Percentiles rank a stretch among this genome's conserved stretches.
These are phyloP conservation scores for Alectoris magna DNA, from an alignment of 2,797 vertebrate species.

Conservation along the genomic window DNA sequence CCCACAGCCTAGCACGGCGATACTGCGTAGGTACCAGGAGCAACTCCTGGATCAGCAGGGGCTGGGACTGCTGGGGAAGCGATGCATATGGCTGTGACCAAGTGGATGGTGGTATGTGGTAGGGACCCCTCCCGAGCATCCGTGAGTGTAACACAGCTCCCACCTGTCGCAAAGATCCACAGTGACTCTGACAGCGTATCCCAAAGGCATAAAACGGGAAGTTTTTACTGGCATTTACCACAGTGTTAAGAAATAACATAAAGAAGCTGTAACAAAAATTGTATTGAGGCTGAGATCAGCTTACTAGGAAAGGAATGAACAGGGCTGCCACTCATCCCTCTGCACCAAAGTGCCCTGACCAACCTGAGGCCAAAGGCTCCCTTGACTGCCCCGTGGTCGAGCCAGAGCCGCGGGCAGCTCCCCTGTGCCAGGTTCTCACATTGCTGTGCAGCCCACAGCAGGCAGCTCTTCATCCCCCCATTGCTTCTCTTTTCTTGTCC, in stretches of 20 bases:
- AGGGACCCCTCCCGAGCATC: neutral
- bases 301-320: neutral
- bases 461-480: neutral
- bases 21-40: neutral
- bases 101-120: neutral
- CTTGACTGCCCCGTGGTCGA: accelerated
- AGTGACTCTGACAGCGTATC: neutral
- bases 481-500: neutral
- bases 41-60: neutral
- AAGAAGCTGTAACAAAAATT: neutral
- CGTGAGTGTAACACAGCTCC: neutral
- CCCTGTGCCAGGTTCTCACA: neutral
- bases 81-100: accelerated
- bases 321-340: neutral
- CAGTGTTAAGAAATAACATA: neutral
- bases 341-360: neutral
- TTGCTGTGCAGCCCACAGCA: neutral
- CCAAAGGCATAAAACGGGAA: neutral
- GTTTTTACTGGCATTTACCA: neutral
- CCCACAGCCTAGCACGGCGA: neutral
- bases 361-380: neutral
- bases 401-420: accelerated
- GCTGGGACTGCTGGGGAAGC: neutral
- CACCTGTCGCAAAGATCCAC: neutral
- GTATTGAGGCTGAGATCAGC: neutral